A percentile compares a stretch with the other conserved stretches of the same genome.
Conservation (phyloP, 2,113 vertebrate genomes). For the Naja naja region DNA sequence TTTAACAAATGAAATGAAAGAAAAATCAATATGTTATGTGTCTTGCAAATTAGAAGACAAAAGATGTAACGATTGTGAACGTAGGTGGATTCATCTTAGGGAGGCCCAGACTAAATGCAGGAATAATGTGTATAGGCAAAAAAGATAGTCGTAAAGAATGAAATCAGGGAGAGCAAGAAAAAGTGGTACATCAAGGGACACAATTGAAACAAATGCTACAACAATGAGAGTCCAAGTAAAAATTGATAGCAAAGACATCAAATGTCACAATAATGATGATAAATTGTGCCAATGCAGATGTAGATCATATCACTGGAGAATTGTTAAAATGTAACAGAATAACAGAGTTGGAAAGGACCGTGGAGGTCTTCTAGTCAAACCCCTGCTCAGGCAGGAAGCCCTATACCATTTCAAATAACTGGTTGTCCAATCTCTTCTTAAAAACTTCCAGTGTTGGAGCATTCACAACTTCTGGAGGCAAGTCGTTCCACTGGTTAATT, state of each 20-base stretch:
- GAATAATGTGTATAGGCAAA: not conserved
- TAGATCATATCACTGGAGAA: not conserved
- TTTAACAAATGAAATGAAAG: not conserved
- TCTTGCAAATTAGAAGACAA: not conserved
- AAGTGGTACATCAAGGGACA: not conserved
- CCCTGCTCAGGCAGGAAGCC: too few species aligned
- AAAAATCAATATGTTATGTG: not conserved
- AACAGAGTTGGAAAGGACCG: too few species aligned
- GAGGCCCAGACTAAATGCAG: not conserved
- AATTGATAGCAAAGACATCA: not conserved
- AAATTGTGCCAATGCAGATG: not conserved
- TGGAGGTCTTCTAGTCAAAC: too few species aligned
- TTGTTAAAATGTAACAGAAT: not conserved
- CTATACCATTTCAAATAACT: too few species aligned
- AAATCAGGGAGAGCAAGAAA: not conserved
- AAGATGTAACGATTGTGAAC: not conserved
- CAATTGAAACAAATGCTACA: not conserved
- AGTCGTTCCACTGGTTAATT: too few species aligned
- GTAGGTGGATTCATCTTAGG: not conserved
- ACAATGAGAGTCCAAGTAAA: not conserved
- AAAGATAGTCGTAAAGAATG: not conserved
- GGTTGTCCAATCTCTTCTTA: too few species aligned
- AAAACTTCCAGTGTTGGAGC: too few species aligned
- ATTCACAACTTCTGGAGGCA: too few species aligned
- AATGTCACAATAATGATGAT: not conserved